Evolutionary conservation across 2,797 vertebrate genomes (phyloP).

Genomic region (Leptodactylus fallax): DNA sequence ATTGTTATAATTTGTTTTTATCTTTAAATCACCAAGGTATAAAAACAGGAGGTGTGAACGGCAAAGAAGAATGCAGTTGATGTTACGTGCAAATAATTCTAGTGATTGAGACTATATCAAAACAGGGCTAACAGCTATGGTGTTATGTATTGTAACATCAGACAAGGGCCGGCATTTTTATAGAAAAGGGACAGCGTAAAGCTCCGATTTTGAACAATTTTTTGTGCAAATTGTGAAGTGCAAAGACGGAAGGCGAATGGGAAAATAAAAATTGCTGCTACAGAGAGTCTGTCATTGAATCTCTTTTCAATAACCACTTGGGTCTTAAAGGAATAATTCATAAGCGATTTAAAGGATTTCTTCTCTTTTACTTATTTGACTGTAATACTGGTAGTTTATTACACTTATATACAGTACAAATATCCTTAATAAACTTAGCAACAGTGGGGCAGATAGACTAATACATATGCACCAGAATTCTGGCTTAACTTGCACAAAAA

Average conservation of each 20-base stretch:
- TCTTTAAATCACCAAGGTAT: conserved; percentile 30
- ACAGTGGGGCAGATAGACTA: no score
- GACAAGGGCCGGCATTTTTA: neutral
- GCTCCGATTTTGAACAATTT: neutral
- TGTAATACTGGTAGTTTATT: neutral
- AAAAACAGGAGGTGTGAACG: conserved; percentile 10
- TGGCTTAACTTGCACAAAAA: no score
- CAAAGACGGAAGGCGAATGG: no score
- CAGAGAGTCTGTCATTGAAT: neutral
- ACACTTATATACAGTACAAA: neutral
- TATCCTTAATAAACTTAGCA: neutral
- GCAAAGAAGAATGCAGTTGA: neutral
- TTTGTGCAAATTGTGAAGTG: neutral
- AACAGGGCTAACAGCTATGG: neutral
- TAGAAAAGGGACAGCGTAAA: neutral
- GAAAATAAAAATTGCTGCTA: neutral
- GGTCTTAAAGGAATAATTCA: neutral
- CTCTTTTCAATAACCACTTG: neutral
- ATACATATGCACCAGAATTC: no score
- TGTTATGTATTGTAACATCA: neutral
- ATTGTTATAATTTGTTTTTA: conserved; percentile 42
- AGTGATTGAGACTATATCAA: neutral
- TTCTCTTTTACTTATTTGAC: neutral
- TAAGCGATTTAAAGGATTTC: neutral
- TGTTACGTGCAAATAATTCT: conserved; percentile 1